A percentile compares a stretch with the other conserved stretches of the same genome.
These are phyloP conservation scores for Pangasius macronema DNA, from an alignment of 2,797 vertebrate genomes.

Conservation along the genomic window DNA sequence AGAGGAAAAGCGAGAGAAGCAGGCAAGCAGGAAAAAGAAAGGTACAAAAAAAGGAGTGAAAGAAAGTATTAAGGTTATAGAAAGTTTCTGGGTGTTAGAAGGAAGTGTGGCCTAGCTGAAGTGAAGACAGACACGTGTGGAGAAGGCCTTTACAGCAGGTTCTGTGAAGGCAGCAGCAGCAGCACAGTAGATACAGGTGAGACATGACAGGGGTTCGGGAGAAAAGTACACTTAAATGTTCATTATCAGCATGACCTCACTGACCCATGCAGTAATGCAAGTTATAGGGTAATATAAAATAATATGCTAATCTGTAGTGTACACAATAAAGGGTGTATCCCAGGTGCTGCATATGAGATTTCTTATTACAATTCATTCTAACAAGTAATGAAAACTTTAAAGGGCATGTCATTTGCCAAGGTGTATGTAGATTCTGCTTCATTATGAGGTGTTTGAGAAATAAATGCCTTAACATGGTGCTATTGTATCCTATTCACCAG, in stretches of 20 bases:
- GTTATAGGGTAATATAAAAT: not conserved
- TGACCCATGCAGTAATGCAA: not conserved
- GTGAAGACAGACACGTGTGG: slow-evolving; percentile 46
- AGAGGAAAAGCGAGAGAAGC: slow-evolving; percentile 44
- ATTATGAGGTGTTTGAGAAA: not conserved
- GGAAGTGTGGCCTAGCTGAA: slow-evolving; percentile 40
- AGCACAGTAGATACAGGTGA: slow-evolving; percentile 74
- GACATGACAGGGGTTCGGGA: slow-evolving; percentile 52
- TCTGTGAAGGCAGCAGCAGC: slow-evolving; percentile 66
- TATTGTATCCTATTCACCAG: not conserved
- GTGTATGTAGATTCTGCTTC: not conserved
- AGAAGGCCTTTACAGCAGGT: slow-evolving; percentile 63
- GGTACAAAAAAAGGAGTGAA: slow-evolving; percentile 46
- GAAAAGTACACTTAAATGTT: slow-evolving; percentile 25
- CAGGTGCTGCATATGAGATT: not conserved
- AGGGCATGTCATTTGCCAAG: not conserved
- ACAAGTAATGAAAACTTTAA: not conserved
- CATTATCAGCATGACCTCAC: slow-evolving; percentile 39
- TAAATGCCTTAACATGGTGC: not conserved
- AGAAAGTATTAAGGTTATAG: slow-evolving; percentile 41
- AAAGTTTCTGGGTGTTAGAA: slow-evolving; percentile 21
- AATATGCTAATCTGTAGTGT: not conserved
- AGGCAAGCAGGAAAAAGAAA: slow-evolving; percentile 53
- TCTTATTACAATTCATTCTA: not conserved
- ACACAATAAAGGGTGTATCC: not conserved